A percentile compares a stretch with the other conserved stretches of the same genome.
These are phyloP conservation scores for Lydus trimaculatus DNA, from an alignment of 2,888 invertebrate species.

Conservation along the genomic window DNA sequence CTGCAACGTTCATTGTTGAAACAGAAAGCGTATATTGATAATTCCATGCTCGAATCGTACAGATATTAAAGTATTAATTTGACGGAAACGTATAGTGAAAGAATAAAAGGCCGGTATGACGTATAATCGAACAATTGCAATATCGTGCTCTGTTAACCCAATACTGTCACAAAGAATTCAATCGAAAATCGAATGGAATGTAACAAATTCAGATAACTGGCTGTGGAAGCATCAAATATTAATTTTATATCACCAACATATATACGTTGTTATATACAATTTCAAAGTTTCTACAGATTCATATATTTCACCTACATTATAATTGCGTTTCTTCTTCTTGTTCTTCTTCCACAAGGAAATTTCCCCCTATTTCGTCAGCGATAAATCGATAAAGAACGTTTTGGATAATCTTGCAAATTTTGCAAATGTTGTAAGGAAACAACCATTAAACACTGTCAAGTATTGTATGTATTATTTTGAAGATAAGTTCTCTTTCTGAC, in stretches of 20 bases:
- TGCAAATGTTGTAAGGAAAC: neutral
- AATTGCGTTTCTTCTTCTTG: too few species aligned
- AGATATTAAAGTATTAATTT: constrained; percentile 20
- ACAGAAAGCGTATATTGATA: neutral
- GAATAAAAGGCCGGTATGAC: neutral
- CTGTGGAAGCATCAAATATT: constrained; percentile 3
- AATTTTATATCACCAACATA: neutral
- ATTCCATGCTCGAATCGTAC: constrained; percentile 1
- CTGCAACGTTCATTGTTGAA: constrained; percentile 8
- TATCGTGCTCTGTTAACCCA: neutral
- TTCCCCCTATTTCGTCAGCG: neutral
- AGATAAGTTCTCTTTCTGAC: too few species aligned
- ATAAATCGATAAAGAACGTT: neutral
- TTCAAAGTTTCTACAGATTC: neutral
- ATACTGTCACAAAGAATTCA: neutral
- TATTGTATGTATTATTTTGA: neutral
- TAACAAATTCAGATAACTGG: neutral
- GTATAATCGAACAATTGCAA: neutral
- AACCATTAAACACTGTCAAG: constrained; percentile 1
- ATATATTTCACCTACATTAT: neutral
- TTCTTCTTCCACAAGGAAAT: too few species aligned
- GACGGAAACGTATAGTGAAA: neutral
- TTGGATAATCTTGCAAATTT: constrained; percentile 3
- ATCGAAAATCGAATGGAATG: neutral
- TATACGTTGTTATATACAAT: neutral